These are phyloP conservation scores for Sebastes melanostomus DNA, from an alignment of 2,797 vertebrate species.

Conservation along the genomic window DNA sequence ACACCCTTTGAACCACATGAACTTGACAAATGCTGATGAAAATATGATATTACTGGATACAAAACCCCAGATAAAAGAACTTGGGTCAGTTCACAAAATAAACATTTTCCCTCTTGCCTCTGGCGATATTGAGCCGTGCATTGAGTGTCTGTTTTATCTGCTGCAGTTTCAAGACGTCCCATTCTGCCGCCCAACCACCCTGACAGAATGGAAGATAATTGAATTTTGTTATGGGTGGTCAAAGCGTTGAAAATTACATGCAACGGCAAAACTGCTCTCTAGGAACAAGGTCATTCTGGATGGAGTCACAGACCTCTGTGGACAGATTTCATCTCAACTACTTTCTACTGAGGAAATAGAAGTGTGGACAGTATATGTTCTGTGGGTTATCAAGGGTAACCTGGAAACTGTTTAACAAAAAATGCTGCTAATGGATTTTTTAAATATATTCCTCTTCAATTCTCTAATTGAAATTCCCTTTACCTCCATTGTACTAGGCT, in stretches of 20 bases:
- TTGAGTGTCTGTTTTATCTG: constrained; percentile 14
- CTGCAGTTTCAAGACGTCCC: constrained; percentile 19
- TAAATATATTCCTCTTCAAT: constrained; percentile 1
- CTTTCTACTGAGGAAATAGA: not conserved
- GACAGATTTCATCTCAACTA: constrained; percentile 4
- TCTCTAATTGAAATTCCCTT: constrained; percentile 12
- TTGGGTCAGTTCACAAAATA: not conserved
- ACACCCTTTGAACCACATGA: not conserved
- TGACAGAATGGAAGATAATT: not conserved
- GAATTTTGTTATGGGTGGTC: not conserved
- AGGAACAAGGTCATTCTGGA: constrained; percentile 4
- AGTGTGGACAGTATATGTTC: not conserved
- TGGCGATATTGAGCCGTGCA: not conserved
- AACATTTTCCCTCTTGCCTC: not conserved
- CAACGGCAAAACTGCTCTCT: not conserved
- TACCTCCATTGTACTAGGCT: not conserved
- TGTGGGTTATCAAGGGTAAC: not conserved
- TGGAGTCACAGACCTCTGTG: not conserved
- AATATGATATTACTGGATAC: not conserved
- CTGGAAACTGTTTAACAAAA: not conserved
- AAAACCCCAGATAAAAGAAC: not conserved
- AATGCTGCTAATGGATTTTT: not conserved
- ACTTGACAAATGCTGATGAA: not conserved
- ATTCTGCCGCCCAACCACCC: not conserved
- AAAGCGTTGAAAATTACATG: constrained; percentile 8